A percentile compares a stretch with the other conserved stretches of the same genome.
Conservation (phyloP, 64 coral and sea anemone species). For the Montipora efflorescens region DNA sequence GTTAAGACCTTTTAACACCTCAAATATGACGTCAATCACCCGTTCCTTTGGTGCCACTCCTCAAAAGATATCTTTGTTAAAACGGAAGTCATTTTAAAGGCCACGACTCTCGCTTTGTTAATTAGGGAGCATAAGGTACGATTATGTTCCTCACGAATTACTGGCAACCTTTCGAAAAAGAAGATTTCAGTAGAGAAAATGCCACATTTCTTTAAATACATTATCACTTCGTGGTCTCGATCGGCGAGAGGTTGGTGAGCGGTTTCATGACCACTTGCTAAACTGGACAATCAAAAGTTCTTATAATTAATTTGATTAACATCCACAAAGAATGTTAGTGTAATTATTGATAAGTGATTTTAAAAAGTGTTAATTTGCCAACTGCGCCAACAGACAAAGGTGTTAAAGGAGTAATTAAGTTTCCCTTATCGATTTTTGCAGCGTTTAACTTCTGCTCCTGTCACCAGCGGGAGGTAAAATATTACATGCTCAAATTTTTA, state of each 20-base stretch:
- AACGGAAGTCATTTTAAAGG: not conserved
- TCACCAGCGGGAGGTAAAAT: not conserved
- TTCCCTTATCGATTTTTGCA: not conserved
- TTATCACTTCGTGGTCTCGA: no score
- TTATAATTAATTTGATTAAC: not conserved
- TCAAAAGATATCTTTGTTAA: not conserved
- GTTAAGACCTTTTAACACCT: constrained; percentile 22
- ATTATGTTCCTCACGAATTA: not conserved
- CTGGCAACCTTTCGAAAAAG: not conserved
- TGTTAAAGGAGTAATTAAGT: not conserved
- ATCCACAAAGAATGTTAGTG: not conserved
- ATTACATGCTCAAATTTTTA: not conserved
- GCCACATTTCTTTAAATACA: no score
- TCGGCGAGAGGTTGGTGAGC: not conserved
- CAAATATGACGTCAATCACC: constrained; percentile 6
- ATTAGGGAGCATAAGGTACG: not conserved
- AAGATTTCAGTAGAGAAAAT: not conserved
- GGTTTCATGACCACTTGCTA: no score
- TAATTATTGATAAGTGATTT: not conserved
- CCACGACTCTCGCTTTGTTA: not conserved
- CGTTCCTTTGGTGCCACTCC: constrained; percentile 24
- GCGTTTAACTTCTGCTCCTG: not conserved
- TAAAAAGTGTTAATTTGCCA: not conserved
- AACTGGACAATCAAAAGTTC: not conserved
- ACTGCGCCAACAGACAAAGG: not conserved